Percentiles rank a stretch among this genome's conserved stretches.
Evolutionary conservation across 2,113 vertebrate genomes (phyloP).

Genomic region (Pionites leucogaster): DNA sequence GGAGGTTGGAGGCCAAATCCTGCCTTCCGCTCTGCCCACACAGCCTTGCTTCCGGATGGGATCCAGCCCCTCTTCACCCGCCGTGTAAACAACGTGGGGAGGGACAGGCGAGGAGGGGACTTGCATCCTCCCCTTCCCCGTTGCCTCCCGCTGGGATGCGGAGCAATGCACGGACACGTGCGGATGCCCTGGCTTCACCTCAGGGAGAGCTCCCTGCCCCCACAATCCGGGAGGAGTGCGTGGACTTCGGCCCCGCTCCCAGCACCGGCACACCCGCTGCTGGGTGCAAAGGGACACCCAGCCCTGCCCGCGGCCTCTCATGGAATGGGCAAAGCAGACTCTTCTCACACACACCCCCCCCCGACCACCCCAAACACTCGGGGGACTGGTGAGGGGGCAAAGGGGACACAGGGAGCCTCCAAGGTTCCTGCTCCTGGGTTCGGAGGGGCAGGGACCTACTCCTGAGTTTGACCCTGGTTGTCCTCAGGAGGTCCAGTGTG

Average conservation of each 20-base stretch:
- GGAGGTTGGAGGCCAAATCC: slow-evolving; percentile 53
- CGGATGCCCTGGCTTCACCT: neutral
- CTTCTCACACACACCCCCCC: neutral
- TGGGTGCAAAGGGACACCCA: neutral
- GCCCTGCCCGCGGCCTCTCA: neutral
- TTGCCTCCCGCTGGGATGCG: neutral
- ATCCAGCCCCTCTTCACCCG: neutral
- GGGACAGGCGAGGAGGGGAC: neutral
- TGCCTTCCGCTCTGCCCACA: slow-evolving; percentile 46
- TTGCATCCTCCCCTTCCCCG: neutral
- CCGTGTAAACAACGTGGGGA: neutral
- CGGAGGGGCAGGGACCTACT: neutral
- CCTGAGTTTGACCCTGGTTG: neutral
- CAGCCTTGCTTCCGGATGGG: slow-evolving; percentile 39
- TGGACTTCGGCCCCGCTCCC: neutral
- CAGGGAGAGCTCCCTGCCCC: neutral
- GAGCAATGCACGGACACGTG: neutral
- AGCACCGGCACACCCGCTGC: neutral
- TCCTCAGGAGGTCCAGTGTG: neutral
- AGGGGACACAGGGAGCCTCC: neutral
- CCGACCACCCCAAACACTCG: neutral
- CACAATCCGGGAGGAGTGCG: neutral
- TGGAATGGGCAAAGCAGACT: neutral
- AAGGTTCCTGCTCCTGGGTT: neutral
- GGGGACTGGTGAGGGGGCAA: neutral